Evolutionary conservation across 2,113 vertebrate genomes (phyloP).

Genomic region (Tetrax tetrax): DNA sequence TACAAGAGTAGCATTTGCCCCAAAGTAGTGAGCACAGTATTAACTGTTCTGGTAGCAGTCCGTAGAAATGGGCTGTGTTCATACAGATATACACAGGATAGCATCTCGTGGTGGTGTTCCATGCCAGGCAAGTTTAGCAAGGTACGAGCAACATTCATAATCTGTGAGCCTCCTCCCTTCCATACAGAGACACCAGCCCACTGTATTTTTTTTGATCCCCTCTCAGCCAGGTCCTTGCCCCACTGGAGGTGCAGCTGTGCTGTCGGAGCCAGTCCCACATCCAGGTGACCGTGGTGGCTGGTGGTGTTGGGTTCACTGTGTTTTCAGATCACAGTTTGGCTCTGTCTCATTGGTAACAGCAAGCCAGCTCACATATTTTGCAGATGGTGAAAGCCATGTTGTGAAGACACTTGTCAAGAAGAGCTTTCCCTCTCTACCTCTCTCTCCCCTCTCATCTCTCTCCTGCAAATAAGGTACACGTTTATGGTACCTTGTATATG

Average conservation of each 20-base stretch:
- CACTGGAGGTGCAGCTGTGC: not conserved
- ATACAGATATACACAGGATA: not conserved
- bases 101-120: fast-evolving
- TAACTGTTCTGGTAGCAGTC: not conserved
- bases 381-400: not conserved
- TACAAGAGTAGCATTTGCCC: not conserved
- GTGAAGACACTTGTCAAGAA: not conserved
- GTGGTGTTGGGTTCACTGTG: not conserved
- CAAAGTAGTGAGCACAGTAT: fast-evolving
- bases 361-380: not conserved
- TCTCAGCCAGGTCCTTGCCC: not conserved
- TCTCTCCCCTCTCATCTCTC: not conserved
- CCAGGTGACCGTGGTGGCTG: fast-evolving
- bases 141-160: no score
- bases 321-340: not conserved
- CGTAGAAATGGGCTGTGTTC: not conserved
- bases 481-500: no score
- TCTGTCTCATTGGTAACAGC: not conserved
- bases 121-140: not conserved
- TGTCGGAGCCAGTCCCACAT: not conserved
- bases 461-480: not conserved
- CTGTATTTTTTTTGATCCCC: not conserved
- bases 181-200: not conserved
- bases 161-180: not conserved
- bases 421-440: not conserved